Conservation (phyloP, 2,113 vertebrate genomes). For the Macquaria australasica region DNA sequence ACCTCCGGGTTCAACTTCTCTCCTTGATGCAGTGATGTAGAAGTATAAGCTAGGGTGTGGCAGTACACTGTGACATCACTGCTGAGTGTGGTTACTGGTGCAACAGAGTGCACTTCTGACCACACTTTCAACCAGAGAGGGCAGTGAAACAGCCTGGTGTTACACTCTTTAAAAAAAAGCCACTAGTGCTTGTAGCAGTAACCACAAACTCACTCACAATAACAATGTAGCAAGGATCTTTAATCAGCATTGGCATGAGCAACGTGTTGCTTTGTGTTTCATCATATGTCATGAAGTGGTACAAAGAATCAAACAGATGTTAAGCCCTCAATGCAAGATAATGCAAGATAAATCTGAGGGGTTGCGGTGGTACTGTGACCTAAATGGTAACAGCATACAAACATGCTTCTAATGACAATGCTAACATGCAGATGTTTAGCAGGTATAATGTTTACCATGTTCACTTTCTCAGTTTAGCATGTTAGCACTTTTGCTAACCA, state of each 20-base stretch:
- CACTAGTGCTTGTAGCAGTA: background rate
- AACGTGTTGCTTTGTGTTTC: conserved; percentile 14
- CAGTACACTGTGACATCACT: background rate
- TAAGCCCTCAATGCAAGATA: background rate
- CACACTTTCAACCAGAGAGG: conserved; percentile 9
- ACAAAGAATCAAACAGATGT: background rate
- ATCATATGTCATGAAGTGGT: conserved; percentile 7
- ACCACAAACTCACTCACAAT: background rate
- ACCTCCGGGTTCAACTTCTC: conserved; percentile 7
- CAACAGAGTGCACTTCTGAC: background rate
- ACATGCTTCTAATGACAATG: background rate
- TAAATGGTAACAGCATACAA: background rate
- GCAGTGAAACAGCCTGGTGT: conserved; percentile 14
- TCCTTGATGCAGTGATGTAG: conserved; percentile 6
- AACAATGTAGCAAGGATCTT: background rate
- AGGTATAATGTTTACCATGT: background rate
- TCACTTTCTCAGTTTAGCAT: background rate
- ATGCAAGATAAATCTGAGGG: background rate
- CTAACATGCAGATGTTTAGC: background rate
- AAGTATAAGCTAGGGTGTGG: background rate
- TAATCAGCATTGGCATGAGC: conserved; percentile 1
- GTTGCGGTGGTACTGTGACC: background rate
- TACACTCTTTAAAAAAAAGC: background rate
- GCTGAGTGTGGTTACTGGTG: background rate
- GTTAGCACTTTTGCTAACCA: background rate